These are phyloP conservation scores for Thaleichthys pacificus DNA, from an alignment of 2,797 vertebrate genomes.

Conservation along the genomic window DNA sequence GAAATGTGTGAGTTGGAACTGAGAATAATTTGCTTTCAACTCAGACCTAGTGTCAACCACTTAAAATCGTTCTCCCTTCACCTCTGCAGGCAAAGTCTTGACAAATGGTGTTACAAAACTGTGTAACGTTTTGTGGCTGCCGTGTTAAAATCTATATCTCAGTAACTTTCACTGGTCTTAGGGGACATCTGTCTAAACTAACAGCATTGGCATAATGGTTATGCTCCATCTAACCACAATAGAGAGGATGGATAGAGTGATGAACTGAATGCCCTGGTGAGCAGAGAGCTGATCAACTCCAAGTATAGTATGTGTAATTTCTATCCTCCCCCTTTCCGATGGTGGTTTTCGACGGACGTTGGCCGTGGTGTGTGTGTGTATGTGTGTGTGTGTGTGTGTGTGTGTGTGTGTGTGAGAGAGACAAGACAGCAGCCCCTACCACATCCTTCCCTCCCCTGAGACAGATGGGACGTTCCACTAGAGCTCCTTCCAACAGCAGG, in stretches of 20 bases:
- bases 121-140: too few species aligned
- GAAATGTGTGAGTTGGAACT: too few species aligned
- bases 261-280: not conserved
- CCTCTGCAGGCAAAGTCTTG: too few species aligned
- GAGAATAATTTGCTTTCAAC: too few species aligned
- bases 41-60: too few species aligned
- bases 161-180: not conserved
- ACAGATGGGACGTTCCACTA: conserved; percentile 56
- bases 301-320: conserved; percentile 17
- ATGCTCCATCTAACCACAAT: not conserved
- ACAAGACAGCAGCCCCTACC: not conserved
- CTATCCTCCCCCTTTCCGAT: conserved; percentile 2
- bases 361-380: not conserved
- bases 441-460: conserved; percentile 27
- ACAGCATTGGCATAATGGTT: not conserved
- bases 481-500: conserved; percentile 49
- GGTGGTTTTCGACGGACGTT: not conserved
- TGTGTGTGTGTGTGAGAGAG: not conserved
- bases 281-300: conserved; percentile 7
- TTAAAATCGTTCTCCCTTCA: too few species aligned
- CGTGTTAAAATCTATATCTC: not conserved
- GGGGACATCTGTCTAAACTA: not conserved
- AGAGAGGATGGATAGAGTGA: not conserved
- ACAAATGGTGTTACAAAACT: too few species aligned
- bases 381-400: not conserved